Conservation (phyloP, 2,113 vertebrate genomes). For the Cheilinus undulatus region DNA sequence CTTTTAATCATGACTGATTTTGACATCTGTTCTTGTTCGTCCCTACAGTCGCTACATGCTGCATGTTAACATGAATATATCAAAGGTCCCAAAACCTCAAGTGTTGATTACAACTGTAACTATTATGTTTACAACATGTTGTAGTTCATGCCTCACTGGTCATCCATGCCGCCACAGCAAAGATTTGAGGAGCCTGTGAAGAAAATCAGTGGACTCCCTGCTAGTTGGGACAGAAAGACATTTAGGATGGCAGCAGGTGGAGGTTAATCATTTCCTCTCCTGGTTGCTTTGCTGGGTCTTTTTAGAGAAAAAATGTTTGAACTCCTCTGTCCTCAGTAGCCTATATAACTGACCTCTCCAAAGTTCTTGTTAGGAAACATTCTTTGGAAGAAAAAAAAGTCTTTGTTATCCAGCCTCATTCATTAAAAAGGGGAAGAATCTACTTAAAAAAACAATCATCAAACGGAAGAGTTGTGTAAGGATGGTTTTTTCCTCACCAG, state of each 20-base stretch:
- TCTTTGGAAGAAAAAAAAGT: no score
- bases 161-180: background rate
- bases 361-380: background rate
- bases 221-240: background rate
- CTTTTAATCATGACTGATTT: no score
- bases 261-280: slow-evolving; percentile 57
- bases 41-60: no score
- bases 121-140: background rate
- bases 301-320: slow-evolving; percentile 1
- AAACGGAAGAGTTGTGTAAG: no score
- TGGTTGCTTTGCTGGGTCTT: background rate
- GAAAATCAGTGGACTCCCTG: background rate
- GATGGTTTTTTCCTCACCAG: no score
- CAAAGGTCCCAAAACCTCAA: background rate
- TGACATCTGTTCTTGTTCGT: no score
- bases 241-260: background rate
- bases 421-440: no score
- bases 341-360: background rate
- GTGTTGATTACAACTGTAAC: no score
- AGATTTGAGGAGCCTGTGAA: background rate
- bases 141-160: background rate
- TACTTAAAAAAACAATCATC: no score
- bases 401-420: no score
- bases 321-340: background rate
- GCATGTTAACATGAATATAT: no score